Base-by-base conservation (phyloP, 1,140 invertebrate genomes). In the Leptinotarsa texana region DNA sequence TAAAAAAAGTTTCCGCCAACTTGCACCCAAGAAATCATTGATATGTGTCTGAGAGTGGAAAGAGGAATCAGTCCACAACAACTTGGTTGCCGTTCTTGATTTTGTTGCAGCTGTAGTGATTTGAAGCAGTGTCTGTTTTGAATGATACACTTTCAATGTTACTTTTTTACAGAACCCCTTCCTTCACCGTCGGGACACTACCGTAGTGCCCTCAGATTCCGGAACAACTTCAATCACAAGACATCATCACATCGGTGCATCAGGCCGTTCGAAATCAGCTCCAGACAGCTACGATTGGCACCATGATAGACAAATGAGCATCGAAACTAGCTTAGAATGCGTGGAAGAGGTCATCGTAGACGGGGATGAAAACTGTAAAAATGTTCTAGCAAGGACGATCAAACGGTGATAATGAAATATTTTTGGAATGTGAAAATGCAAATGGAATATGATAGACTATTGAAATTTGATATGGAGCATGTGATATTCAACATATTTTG, bases 221-320 rank as follows among this genome's bases (percentile, higher is more conserved):
- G 78, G 72, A 11, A 11, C 74, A 4, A 21, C 63, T 13, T 27
- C 69, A 13, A 66, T 62, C 0, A 63, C 70, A 17, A 77, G 78
- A 63, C 78, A 81, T 68, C 78, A 81, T 68, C 82, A 83, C 70
- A 81, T 85, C 11, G 82, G 82, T 65, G 84, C 86, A 73, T 86
- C 89, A n/a, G 91, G 90, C 18, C 86, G 92, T 69, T 93, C 92
- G 48, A 91, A 92, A 82, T 93, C 92, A 13, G 92, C 92, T 22
- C 92, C 92, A n/a, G 91, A 90, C 62, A 89, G 90, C n/a, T 93
- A 91, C 82, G 87, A 90, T 74, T 89, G 88, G 85, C 66, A 79
- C 5, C 77, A 81, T 15, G 83, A 85, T 33, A 83, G 81, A 80
- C 87, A 86, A 74, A 63, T 81, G 67, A 80, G 81, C 2, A 62